Evolutionary conservation across 2,888 invertebrate genomes (phyloP), one percentile per base, ranked within the genome.

Genomic region (Thymelicus lineola): DNA sequence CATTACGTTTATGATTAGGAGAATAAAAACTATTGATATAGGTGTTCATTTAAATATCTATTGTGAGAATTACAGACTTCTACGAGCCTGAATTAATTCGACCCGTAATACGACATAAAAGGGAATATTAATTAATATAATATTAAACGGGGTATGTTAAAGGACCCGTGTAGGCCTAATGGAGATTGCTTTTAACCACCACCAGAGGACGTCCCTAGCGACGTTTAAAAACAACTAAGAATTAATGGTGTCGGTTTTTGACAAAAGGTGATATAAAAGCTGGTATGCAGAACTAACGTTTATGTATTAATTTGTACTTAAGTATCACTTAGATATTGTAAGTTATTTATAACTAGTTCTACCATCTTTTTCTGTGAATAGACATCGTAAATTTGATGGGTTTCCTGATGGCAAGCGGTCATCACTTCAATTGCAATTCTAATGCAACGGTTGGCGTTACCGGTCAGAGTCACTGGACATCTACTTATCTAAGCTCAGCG

Each of bases 101-200:
- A 35, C 12, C 36, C 57, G 36, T 58, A 35, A 9, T 58, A 9
- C 15, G 7, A 35, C 28, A 35, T 7, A 36, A 60, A 55, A 61
- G 45, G 45, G 55, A 66, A 60, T 67, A n/a, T n/a, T n/a, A n/a
- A n/a, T n/a, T n/a, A n/a, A n/a, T n/a, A 35, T 61, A 55, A 55
- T 60, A 67, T 61, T 61, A 67, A 67, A 61, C 45, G 38, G 45
- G 42, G 42, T 61, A n/a, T 46, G 17, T 45, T 46, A 42, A 67
- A 61, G 55, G 61, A 42, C 36, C 55, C 67, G 50, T 42, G 38
- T 55, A 61, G 55, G 35, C 45, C 61, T 67, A 67, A 61, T 68
- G 67, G 67, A 68, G 67, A 62, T 68, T 68, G 67, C 50, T 61
- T 62, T 53, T 55, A 62, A 17, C 67, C 67, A 61, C 17, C 53